phyloP scores from a whole-genome alignment of 2,888 invertebrate genomes.

The Apotomis capreana region DNA sequence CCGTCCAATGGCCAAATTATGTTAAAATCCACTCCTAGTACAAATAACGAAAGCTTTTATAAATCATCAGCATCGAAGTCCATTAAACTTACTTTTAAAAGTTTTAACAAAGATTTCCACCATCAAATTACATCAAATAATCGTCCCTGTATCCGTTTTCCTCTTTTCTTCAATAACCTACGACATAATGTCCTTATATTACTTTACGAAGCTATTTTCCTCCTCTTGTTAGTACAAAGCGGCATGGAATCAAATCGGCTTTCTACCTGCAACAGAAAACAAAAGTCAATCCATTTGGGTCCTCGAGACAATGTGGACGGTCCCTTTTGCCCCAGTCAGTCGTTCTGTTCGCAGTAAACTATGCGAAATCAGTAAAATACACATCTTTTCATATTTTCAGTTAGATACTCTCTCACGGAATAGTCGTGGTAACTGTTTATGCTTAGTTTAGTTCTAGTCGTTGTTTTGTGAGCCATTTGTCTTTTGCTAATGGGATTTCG shows the following conservation, averaged over 20 bases:
- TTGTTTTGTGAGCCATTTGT: too few relatives aligned
- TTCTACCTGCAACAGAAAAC: slow-evolving; percentile 32
- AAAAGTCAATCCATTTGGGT: slow-evolving; percentile 40
- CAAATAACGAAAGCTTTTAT: too few relatives aligned
- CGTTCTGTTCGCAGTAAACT: slow-evolving; percentile 1
- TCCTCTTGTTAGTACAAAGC: slow-evolving; percentile 21
- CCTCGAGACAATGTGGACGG: slow-evolving; percentile 28
- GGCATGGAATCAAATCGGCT: slow-evolving; percentile 28
- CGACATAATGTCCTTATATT: slow-evolving; percentile 14
- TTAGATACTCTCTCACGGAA: too few relatives aligned
- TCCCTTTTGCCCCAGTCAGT: slow-evolving; percentile 23
- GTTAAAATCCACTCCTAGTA: too few relatives aligned
- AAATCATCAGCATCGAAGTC: too few relatives aligned
- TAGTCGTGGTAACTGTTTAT: too few relatives aligned
- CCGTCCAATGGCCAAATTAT: too few relatives aligned
- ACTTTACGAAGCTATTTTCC: slow-evolving; percentile 9
- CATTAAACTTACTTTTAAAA: neutral
- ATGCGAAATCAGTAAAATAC: neutral
- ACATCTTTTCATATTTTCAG: neutral
- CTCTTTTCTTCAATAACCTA: slow-evolving; percentile 7
- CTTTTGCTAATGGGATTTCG: too few relatives aligned
- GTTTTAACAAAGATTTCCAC: neutral
- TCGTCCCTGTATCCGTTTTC: neutral
- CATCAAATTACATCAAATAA: neutral
- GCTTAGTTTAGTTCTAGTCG: too few relatives aligned